A percentile compares a stretch with the other conserved stretches of the same genome.
Evolutionary conservation across 2,113 vertebrate genomes (phyloP).

Genomic region (Brachionichthys hirsutus): DNA sequence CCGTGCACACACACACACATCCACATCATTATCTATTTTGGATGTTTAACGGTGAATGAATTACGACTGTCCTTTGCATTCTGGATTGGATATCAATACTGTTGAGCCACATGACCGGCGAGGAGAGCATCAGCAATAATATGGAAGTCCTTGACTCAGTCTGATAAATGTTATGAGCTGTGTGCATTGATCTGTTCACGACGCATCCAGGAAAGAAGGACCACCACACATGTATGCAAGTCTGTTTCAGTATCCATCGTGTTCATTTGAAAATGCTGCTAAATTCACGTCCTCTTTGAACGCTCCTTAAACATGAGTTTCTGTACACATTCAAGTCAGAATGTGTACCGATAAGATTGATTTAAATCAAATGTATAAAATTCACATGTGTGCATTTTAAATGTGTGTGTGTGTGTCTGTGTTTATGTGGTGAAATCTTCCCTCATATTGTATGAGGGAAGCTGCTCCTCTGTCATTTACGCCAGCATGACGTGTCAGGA

Average conservation of each 20-base stretch:
- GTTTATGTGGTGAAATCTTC: too few species aligned
- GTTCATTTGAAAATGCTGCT: too few species aligned
- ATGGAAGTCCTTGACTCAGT: slow-evolving; percentile 61
- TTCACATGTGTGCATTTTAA: too few species aligned
- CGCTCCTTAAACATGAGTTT: too few species aligned
- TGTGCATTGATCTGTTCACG: slow-evolving; percentile 65
- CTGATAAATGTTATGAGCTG: slow-evolving; percentile 68
- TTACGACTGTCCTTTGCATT: slow-evolving; percentile 36
- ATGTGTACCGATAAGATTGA: too few species aligned
- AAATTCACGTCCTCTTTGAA: too few species aligned
- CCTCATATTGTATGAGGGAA: too few species aligned
- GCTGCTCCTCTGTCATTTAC: slow-evolving; percentile 25
- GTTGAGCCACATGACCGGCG: slow-evolving; percentile 49
- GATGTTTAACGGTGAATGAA: slow-evolving; percentile 24
- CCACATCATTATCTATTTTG: slow-evolving; percentile 12
- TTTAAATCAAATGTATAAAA: background rate
- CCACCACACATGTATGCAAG: slow-evolving; percentile 26
- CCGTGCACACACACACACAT: slow-evolving; percentile 12
- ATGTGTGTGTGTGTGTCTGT: too few species aligned
- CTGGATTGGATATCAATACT: slow-evolving; percentile 56
- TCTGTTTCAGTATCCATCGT: background rate
- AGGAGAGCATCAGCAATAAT: slow-evolving; percentile 50
- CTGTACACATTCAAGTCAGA: too few species aligned
- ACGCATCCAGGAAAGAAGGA: slow-evolving; percentile 35
- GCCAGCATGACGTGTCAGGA: background rate